Conservation (phyloP, 2,797 vertebrate genomes). For the Anolis apletophallus region DNA sequence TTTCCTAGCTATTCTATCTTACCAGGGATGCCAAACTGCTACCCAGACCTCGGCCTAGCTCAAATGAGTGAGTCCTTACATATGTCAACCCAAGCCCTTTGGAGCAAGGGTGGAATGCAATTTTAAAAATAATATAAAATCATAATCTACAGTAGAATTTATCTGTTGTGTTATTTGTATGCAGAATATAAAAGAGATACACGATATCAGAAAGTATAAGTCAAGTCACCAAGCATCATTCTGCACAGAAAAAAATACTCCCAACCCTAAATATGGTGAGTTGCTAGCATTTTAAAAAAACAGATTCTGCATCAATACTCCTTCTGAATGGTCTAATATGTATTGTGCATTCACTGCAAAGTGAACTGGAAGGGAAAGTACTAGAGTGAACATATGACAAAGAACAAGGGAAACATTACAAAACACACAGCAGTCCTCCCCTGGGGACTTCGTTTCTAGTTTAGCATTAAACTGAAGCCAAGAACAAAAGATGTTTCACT, state of each 20-base stretch:
- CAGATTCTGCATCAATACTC: neutral
- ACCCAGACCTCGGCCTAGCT: too few species aligned
- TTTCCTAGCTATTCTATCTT: too few species aligned
- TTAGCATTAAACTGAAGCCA: neutral
- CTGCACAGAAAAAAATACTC: neutral
- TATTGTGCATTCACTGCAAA: neutral
- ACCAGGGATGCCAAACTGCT: too few species aligned
- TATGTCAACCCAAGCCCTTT: too few species aligned
- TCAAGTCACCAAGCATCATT: neutral
- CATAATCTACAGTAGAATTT: neutral
- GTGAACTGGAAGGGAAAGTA: rapidly evolving
- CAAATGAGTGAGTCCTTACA: too few species aligned
- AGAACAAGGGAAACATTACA: neutral
- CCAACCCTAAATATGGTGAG: neutral
- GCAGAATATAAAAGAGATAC: neutral
- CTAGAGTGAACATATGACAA: neutral
- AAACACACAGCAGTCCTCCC: constrained; percentile 10
- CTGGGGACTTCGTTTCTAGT: neutral
- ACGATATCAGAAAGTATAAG: neutral
- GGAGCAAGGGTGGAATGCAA: neutral
- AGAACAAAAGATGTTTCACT: neutral
- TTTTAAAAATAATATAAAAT: neutral
- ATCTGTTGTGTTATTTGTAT: neutral
- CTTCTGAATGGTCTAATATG: neutral
- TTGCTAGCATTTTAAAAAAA: neutral